A percentile compares a stretch with the other conserved stretches of the same genome.
Conservation (phyloP, 2,113 vertebrate genomes). For the Rhea pennata region DNA sequence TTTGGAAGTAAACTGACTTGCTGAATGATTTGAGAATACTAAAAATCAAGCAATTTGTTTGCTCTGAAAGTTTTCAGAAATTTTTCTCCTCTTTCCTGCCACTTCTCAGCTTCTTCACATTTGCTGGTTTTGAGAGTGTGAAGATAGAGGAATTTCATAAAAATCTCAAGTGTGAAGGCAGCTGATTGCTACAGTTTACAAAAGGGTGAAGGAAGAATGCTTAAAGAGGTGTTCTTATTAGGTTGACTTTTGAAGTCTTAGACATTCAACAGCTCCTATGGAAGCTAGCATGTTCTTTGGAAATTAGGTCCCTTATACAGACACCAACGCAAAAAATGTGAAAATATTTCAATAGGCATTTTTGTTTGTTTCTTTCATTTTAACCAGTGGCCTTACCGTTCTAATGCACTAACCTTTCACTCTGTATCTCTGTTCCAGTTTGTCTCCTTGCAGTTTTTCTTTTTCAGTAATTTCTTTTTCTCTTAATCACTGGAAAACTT, state of each 20-base stretch:
- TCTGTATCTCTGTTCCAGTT: background rate
- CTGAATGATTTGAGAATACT: background rate
- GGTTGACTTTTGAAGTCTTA: background rate
- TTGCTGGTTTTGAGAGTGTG: background rate
- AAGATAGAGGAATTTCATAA: background rate
- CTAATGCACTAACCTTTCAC: background rate
- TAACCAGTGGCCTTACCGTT: background rate
- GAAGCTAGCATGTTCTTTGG: background rate
- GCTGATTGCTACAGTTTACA: background rate
- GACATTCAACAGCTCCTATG: background rate
- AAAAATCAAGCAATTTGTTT: background rate
- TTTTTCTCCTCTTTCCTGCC: background rate
- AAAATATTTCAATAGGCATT: background rate
- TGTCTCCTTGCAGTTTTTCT: background rate
- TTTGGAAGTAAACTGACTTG: background rate
- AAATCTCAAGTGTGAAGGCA: background rate
- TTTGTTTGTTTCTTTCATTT: background rate
- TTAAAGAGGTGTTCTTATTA: background rate
- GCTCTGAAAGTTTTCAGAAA: background rate
- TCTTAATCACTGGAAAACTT: background rate
- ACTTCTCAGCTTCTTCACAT: background rate
- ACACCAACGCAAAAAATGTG: background rate
- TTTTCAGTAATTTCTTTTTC: background rate
- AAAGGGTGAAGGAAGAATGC: background rate
- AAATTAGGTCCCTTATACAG: background rate